These are phyloP conservation scores for Barbus barbus DNA, from an alignment of 2,113 vertebrate genomes.

Conservation along the genomic window DNA sequence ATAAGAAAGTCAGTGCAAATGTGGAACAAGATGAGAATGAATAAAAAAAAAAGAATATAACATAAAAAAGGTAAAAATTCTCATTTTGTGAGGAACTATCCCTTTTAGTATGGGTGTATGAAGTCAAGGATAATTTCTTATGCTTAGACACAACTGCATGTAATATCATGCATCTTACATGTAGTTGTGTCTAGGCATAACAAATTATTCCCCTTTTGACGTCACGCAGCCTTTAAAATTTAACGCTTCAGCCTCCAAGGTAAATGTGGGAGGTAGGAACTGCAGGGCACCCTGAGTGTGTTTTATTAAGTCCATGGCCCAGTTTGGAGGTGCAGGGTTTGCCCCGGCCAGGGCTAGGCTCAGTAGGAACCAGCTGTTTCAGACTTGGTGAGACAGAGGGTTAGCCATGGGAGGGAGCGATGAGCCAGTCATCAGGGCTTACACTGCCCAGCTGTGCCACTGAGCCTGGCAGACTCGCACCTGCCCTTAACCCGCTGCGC, in stretches of 20 bases:
- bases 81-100: neutral
- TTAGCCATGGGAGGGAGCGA: constrained; percentile 50
- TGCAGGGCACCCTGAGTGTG: neutral
- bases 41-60: neutral
- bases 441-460: constrained; percentile 58
- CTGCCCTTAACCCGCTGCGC: constrained; percentile 54
- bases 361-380: constrained; percentile 57
- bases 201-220: neutral
- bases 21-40: neutral
- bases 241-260: neutral
- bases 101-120: neutral
- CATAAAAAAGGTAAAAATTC: neutral
- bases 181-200: constrained; percentile 8
- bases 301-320: constrained; percentile 20
- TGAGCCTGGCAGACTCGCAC: constrained; percentile 50
- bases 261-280: constrained; percentile 1
- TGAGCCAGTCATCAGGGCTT: constrained; percentile 52
- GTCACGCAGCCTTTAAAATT: neutral
- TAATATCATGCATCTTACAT: constrained; percentile 15
- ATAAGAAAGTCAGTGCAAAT: neutral
- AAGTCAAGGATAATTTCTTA: neutral
- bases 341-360: constrained; percentile 39
- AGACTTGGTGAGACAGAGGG: constrained; percentile 51
- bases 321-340: constrained; percentile 46
- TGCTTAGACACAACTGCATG: constrained; percentile 20